Evolutionary conservation across 2,888 invertebrate species (phyloP).

Genomic region (Phorcus lineatus): DNA sequence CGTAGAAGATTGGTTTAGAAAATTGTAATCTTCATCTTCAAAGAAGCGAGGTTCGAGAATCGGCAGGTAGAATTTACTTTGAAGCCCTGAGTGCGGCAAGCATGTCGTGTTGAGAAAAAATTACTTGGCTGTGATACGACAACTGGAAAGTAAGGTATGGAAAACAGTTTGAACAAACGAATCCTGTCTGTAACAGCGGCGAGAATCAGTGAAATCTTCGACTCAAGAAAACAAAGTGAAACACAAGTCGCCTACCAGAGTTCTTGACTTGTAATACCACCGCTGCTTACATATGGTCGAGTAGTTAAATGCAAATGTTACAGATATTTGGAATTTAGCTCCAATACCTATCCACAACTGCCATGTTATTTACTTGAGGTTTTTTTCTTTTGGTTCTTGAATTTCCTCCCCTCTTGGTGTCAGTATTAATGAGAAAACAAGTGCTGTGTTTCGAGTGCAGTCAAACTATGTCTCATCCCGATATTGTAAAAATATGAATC

Average conservation of each 20-base stretch:
- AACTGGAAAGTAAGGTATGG: background rate
- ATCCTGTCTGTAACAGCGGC: background rate
- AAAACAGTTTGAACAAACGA: constrained; percentile 10
- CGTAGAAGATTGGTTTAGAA: background rate
- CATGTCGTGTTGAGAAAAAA: constrained; percentile 13
- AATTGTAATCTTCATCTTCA: background rate
- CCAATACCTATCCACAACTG: background rate
- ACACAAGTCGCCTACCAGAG: background rate
- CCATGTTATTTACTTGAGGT: background rate
- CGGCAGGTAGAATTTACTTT: background rate
- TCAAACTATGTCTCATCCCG: too few species aligned
- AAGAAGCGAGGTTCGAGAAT: background rate
- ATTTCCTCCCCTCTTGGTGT: background rate
- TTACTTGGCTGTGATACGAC: background rate
- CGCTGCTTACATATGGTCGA: background rate
- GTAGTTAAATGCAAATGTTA: constrained; percentile 6
- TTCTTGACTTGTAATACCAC: background rate
- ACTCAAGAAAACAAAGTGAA: constrained; percentile 15
- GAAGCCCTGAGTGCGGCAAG: background rate
- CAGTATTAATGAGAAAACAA: too few species aligned
- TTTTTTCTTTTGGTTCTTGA: background rate
- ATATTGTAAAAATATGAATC: too few species aligned
- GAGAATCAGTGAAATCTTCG: background rate
- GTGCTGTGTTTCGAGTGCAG: too few species aligned
- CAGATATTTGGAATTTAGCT: constrained; percentile 11